phyloP scores from a whole-genome alignment of 2,113 vertebrate genomes.

The Siniperca chuatsi region DNA sequence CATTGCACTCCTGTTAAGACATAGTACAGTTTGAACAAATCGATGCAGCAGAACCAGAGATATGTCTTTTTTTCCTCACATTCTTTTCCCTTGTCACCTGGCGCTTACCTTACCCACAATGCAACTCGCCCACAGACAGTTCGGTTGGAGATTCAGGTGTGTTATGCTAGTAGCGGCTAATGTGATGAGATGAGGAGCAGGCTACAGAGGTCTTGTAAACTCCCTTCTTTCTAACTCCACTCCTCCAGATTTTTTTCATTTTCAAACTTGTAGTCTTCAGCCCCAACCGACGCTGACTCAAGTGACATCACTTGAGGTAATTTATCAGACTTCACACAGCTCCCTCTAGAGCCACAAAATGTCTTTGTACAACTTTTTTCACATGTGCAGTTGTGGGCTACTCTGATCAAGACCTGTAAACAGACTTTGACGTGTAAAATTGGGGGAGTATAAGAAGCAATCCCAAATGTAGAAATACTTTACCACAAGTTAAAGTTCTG shows the following conservation, averaged over 20 bases:
- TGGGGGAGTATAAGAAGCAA: too few species aligned
- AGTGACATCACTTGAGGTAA: too few species aligned
- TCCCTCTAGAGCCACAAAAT: background rate
- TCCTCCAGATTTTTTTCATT: background rate
- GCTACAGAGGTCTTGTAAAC: background rate
- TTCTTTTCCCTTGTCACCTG: background rate
- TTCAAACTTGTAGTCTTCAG: background rate
- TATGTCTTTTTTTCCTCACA: background rate
- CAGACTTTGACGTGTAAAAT: background rate
- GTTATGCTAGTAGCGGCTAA: too few species aligned
- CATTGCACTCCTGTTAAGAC: background rate
- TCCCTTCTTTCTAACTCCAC: background rate
- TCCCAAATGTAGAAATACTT: too few species aligned
- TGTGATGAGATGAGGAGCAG: too few species aligned
- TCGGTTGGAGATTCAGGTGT: too few species aligned
- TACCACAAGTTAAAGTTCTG: too few species aligned
- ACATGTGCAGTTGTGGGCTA: background rate
- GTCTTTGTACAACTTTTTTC: background rate
- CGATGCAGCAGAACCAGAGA: background rate
- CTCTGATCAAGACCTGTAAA: background rate
- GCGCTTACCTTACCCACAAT: background rate
- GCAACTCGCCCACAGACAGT: background rate
- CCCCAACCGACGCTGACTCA: background rate
- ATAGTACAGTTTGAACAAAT: background rate
- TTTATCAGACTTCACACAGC: background rate